Base-by-base conservation (phyloP, 2,113 vertebrate genomes). In the Xerus inauris region DNA sequence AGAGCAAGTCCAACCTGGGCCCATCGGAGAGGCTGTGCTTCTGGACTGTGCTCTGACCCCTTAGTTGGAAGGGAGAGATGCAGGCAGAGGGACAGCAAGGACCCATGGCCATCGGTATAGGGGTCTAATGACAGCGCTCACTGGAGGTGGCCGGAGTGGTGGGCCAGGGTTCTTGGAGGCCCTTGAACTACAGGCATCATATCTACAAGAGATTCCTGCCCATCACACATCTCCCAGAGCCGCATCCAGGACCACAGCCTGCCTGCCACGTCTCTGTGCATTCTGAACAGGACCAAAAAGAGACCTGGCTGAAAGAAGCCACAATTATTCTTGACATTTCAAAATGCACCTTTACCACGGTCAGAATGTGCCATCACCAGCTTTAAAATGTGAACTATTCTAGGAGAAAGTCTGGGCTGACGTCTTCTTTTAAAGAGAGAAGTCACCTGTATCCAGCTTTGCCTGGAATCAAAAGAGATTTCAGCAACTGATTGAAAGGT, bases 311-410 rank as follows among this genome's bases (percentile, higher is more conserved):
- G 76, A 65, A 89, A 62, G 65, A 95, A 73, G 62, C 45, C 69
- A 79, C 67, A 85, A 65, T 94, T 97, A 89, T 83, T 94, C 79
- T 91, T 91, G 87, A 91, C 57, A 89, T 94, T 97, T 97, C 35
- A 91, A 42, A 97, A 87, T 13, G 49, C 9, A 59, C 35, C 12
- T 91, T 77, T 91, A 40, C 62, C 32, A 6, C 49, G 19, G 69
- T 95, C 69, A 26, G 57, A 95, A 94, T 91, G 86, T 91, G 83
- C 79, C 22, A 11, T 77, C 28, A 26, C 8, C 40, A n/a, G 32
- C 51, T 94, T 94, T 81, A 85, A 88, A 91, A 81, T 86, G 73
- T 24, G 51, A 71, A 75, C 49, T 51, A 40, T 19, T 71, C 69
- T 32, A 81, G 86, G 22, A 75, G 38, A 76, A 59, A 89, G 30